Evolutionary conservation across 2,797 vertebrate species (phyloP).

Genomic region (Periparus ater): DNA sequence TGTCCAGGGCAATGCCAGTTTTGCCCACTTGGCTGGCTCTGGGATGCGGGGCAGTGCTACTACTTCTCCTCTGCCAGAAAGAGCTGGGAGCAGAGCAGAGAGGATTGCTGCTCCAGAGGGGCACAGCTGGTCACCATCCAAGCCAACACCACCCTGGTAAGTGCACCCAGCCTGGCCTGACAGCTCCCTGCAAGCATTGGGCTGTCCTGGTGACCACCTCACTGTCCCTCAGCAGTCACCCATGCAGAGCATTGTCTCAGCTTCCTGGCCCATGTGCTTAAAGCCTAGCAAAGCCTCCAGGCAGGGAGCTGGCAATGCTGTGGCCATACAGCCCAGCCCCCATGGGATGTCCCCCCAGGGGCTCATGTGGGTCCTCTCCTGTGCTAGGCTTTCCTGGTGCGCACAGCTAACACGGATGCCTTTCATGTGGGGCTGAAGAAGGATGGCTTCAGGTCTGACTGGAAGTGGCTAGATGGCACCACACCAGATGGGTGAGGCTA

Average conservation of each 20-base stretch:
- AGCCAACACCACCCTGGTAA: constrained; percentile 36
- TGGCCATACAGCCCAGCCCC: fast-evolving
- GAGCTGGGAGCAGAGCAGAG: constrained; percentile 37
- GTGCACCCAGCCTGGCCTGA: background rate
- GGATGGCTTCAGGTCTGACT: background rate
- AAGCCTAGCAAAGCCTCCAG: background rate
- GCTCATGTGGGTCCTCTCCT: background rate
- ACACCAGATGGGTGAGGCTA: background rate
- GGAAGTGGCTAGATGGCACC: constrained; percentile 47
- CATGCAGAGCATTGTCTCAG: background rate
- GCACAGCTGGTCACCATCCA: constrained; percentile 1
- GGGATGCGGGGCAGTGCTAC: constrained; percentile 5
- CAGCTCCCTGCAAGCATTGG: fast-evolving
- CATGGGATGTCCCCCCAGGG: background rate
- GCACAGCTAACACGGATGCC: background rate
- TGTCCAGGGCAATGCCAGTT: constrained; percentile 6
- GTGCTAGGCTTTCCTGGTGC: constrained; percentile 6
- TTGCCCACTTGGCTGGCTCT: background rate
- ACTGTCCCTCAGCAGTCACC: background rate
- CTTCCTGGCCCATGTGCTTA: background rate
- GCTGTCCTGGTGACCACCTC: background rate
- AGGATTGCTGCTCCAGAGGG: constrained; percentile 20
- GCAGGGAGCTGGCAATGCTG: background rate
- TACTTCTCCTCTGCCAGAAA: constrained; percentile 39
- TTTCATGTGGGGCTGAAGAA: constrained; percentile 33